Base-by-base conservation (phyloP, 1,140 invertebrate species). In the Plectus sambesii region DNA sequence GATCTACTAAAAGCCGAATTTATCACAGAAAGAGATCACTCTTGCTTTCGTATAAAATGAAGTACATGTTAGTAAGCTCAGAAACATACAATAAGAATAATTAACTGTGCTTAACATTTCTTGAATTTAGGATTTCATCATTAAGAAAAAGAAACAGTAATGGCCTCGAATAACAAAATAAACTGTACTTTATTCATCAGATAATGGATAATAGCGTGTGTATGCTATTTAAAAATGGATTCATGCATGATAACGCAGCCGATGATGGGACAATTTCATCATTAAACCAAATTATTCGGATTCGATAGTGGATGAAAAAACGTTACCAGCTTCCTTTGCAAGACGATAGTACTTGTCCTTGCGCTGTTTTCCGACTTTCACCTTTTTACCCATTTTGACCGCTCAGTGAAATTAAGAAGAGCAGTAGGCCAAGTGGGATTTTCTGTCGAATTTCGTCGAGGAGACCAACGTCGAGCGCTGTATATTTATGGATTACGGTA, bases 281-380 rank as follows among this genome's bases (percentile, higher is more conserved):
- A n/a, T n/a, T n/a, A n/a, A n/a, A n/a, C n/a, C n/a, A n/a, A n/a
- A n/a, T n/a, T n/a, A n/a, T n/a, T n/a, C n/a, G n/a, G 42, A 36
- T 4, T 19, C 19, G 6, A 25, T 9, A 19, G 24, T 22, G 17
- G 6, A 38, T 48, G 42, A 6, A 30, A 51, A 29, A 26, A 29
- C 42, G 50, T 68, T 75, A 89, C 89, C 93, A 61, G 88, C 90
- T 79, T 98, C 92, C 73, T 98, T 98, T 17, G 93, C 92, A 61
- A 98, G 76, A 64, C 93, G 84, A 75, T 99, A 98, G 76, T 86
- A 98, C 74, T 90, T 94, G 81, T 98, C 93, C 70, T 84, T 87
- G 23, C 93, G 79, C 63, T 92, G 84, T 74, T 97, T 97, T 80
- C 93, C 93, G 72, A 87, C 79, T 82, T 98, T 97, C 0, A 77